Base-by-base conservation (phyloP, 2,797 vertebrate genomes). In the Malacoctenus gilli region DNA sequence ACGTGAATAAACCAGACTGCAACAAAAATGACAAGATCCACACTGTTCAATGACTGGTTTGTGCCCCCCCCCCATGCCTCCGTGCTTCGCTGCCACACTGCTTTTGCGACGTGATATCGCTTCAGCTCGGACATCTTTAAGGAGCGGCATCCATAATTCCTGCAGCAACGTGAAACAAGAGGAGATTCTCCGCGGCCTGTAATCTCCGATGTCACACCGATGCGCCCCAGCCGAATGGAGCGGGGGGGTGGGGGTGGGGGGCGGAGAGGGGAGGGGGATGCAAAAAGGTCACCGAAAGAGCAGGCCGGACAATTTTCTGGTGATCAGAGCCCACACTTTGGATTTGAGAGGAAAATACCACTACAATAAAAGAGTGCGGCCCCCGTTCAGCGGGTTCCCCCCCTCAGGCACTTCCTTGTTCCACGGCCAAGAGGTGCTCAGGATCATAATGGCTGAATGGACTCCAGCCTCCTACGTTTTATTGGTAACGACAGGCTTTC, bases 121-220 rank as follows among this genome's bases (percentile, higher is more conserved):
- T 21, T 2, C 10, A 38, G 8, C 54, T 14, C 1, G 38, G 47
- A 68, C 55, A 52, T n/a, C 53, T 59, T 39, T 28, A 42, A 65
- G 28, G 34, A 70, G 32, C 43, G 36, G 4, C 53, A 36, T 62
- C 41, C 21, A 32, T 40, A 53, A 66, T 72, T 61, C 68, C 53
- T 49, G 40, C 36, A 77, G 32, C 73, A 58, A 73, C 18, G 0
- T 57, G 54, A 66, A 74, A 69, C 66, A 63, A 56, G 25, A 52
- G 31, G 56, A n/a, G n/a, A 77, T 73, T 73, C 63, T 74, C 38
- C 39, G 34, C 59, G 53, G 28, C 14, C 60, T 48, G 50, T 70
- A 68, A 78, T 66, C 59, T 66, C 38, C 62, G 52, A 67, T 72
- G 64, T 70, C 67, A 65, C 58, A 59, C 35, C 64, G 52, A 69